Percentiles rank a stretch among this genome's conserved stretches.
phyloP scores from a whole-genome alignment of 1,140 invertebrate genomes.

The Cheumatopsyche charites region DNA sequence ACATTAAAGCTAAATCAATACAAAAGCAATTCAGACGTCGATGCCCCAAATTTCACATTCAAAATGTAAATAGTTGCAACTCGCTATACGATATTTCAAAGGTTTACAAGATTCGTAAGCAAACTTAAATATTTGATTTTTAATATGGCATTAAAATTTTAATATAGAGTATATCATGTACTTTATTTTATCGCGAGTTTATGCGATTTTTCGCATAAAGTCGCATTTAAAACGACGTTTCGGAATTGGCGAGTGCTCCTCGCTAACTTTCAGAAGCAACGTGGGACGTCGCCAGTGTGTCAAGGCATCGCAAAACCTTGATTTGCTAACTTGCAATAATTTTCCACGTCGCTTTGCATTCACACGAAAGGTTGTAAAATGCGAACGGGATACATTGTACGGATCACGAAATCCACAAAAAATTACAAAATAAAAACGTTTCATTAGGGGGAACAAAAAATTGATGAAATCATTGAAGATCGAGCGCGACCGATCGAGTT shows the following conservation, averaged over 20 bases:
- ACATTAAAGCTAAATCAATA: no score
- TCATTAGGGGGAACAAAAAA: not conserved
- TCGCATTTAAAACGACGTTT: not conserved
- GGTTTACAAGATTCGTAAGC: no score
- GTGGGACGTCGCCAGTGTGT: conserved; percentile 21
- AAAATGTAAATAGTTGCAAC: no score
- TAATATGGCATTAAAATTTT: no score
- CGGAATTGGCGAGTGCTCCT: no score
- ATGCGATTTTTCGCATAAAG: not conserved
- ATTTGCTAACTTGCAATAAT: not conserved
- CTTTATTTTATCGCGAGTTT: not conserved
- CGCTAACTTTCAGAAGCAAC: not conserved
- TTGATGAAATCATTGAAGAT: not conserved
- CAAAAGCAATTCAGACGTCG: no score
- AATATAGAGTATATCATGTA: not conserved
- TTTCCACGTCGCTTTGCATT: conserved; percentile 6
- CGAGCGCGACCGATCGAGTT: not conserved
- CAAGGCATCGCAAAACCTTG: conserved; percentile 9
- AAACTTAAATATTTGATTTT: no score
- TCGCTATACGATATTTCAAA: no score
- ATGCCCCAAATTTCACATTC: no score
- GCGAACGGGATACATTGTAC: not conserved
- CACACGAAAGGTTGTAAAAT: conserved; percentile 21
- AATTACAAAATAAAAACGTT: not conserved
- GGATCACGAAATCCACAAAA: not conserved